Base-by-base conservation (phyloP, 2,113 vertebrate species). In the Dasyurus viverrinus region DNA sequence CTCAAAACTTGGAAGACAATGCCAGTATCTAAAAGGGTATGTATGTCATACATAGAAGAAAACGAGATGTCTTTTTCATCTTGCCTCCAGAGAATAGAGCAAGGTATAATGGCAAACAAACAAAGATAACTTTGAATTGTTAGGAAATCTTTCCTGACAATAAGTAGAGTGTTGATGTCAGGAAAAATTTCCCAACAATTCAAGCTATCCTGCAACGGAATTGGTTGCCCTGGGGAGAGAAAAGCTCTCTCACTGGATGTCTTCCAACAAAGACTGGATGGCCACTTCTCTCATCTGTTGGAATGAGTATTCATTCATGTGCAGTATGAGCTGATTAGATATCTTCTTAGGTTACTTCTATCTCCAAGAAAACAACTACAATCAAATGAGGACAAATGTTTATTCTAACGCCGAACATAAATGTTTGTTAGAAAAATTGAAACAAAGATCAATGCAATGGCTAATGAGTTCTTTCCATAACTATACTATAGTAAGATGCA, bases 381-480 rank as follows among this genome's bases (percentile, higher is more conserved):
- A 19, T 42, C n/a, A 42, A 84, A 84, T 42, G 68, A 84, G 68
- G 68, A 84, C 68, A 42, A 6, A 42, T 84, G 68, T 42, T 84
- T 22, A 84, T 84, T 8, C 68, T n/a, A 84, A 42, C 68, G 42
- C 36, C 22, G 42, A 84, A 84, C n/a, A 76, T n/a, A 42, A 23
- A 84, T 42, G n/a, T 84, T 84, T 6, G 2, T 42, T 84, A 84
- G n/a, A 0, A 42, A 84, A 42, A 23, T 42, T 22, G n/a, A 84
- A 84, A 84, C n/a, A 84, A 84, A 42, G 19, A n/a, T 84, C n/a
- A 84, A 42, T 84, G 36, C 68, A 84, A 8, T 84, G n/a, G 42
- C 68, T 42, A 42, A 92, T 93, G 48, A 95, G 48, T 89, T 95
- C 92, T 93, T 92, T 89, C 54, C 14, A 93, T 52, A 94, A 60